Evolutionary conservation across 2,888 invertebrate genomes (phyloP).

Genomic region (Melanostoma scalare): DNA sequence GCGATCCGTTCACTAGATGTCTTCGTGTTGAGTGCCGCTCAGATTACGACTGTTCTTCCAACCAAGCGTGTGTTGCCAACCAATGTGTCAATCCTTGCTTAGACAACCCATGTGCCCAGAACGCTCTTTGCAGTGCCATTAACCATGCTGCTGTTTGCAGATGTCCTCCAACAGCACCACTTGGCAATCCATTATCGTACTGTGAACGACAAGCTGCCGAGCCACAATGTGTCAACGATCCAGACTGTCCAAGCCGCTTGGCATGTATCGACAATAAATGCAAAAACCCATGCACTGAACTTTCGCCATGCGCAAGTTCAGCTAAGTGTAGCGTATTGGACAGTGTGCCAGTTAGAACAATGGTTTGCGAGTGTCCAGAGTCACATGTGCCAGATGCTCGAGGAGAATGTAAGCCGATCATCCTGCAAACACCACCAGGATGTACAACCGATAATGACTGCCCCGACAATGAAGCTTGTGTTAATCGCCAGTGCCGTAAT

Average conservation of each 20-base stretch:
- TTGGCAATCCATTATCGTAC: conserved; percentile 91
- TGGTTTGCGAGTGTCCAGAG: conserved; percentile 94
- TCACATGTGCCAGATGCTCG: conserved; percentile 91
- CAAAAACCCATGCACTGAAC: conserved; percentile 89
- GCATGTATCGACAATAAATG: conserved; percentile 92
- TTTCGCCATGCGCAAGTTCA: conserved; percentile 89
- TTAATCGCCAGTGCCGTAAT: conserved; percentile 92
- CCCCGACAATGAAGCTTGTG: conserved; percentile 89
- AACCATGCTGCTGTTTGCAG: conserved; percentile 92
- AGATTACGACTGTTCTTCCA: conserved; percentile 90
- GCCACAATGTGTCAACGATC: conserved; percentile 89
- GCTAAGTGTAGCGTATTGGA: conserved; percentile 92
- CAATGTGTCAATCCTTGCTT: conserved; percentile 91
- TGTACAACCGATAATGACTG: conserved; percentile 92
- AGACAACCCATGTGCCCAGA: conserved; percentile 90
- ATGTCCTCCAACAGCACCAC: conserved; percentile 90
- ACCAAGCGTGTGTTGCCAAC: conserved; percentile 88
- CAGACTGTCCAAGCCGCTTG: conserved; percentile 90
- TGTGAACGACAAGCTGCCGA: conserved; percentile 85
- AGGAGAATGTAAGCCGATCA: conserved; percentile 89
- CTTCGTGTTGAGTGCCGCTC: conserved; percentile 90
- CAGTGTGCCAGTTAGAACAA: conserved; percentile 92
- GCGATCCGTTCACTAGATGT: conserved; percentile 91
- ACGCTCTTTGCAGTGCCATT: conserved; percentile 90
- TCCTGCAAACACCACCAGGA: conserved; percentile 87